A percentile compares a stretch with the other conserved stretches of the same genome.
Evolutionary conservation across 2,113 vertebrate species (phyloP).

Genomic region (Poeciliopsis retropinna): DNA sequence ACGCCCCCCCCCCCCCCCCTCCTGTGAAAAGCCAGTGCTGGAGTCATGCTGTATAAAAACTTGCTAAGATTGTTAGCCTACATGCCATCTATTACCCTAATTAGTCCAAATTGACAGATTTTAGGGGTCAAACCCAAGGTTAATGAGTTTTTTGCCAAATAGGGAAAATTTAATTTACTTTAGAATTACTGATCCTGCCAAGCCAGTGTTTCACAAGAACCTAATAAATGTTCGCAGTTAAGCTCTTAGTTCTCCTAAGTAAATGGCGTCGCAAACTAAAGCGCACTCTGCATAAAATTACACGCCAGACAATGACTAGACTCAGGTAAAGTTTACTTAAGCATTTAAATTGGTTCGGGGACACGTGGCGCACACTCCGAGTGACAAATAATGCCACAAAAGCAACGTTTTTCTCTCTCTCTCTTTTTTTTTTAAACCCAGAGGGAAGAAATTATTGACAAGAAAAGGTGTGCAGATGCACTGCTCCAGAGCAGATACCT

Average conservation of each 20-base stretch:
- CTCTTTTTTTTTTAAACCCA: not conserved
- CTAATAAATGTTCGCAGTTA: conserved; percentile 29
- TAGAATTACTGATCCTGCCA: conserved; percentile 12
- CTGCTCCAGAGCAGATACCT: conserved; percentile 24
- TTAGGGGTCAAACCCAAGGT: conserved; percentile 34
- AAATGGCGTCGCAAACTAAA: conserved; percentile 33
- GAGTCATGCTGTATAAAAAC: conserved; percentile 1
- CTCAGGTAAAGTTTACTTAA: conserved; percentile 35
- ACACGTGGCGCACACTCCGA: conserved; percentile 20
- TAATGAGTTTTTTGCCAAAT: conserved; percentile 34
- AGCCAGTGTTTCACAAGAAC: conserved; percentile 37
- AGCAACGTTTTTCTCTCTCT: not conserved
- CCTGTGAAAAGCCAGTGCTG: not conserved
- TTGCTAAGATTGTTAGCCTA: conserved; percentile 17
- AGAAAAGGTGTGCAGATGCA: conserved; percentile 1
- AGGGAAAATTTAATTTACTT: conserved; percentile 43
- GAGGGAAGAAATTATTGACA: conserved; percentile 8
- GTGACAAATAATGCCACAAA: conserved; percentile 33
- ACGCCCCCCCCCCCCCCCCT: no score
- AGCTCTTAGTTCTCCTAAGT: conserved; percentile 24
- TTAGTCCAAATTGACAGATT: conserved; percentile 24
- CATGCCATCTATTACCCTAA: conserved; percentile 27
- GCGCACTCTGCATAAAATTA: conserved; percentile 35
- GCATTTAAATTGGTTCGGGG: conserved; percentile 29
- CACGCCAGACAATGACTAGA: conserved; percentile 7